These are phyloP conservation scores for Lysiphlebus fabarum DNA, from an alignment of 1,140 invertebrate genomes.

Conservation along the genomic window DNA sequence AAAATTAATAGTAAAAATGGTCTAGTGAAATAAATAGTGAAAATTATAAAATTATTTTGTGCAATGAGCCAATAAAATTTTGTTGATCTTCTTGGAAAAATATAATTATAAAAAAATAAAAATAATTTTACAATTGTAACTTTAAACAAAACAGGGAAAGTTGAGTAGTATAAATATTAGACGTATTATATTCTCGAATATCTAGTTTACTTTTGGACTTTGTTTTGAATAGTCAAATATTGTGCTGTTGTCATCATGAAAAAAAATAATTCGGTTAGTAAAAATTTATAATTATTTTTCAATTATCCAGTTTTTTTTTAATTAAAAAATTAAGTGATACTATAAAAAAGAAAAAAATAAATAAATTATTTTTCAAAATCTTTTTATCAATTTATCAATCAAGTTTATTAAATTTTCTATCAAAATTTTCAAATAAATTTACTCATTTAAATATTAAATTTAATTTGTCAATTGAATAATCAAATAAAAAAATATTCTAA, in stretches of 20 bases:
- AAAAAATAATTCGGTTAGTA: constrained; percentile 31
- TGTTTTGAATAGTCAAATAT: constrained; percentile 12
- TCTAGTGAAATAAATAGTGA: too few relatives aligned
- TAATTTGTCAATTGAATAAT: too few relatives aligned
- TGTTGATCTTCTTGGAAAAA: constrained; percentile 15
- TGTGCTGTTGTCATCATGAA: constrained; percentile 28
- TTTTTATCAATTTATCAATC: background rate
- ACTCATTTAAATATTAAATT: too few relatives aligned
- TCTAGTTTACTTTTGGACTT: constrained; percentile 34
- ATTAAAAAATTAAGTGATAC: background rate
- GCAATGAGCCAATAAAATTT: background rate
- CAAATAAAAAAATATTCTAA: too few relatives aligned
- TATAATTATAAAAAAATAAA: constrained; percentile 15
- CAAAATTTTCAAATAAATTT: too few relatives aligned
- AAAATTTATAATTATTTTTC: constrained; percentile 2
- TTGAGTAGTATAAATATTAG: constrained; percentile 48
- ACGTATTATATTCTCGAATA: constrained; percentile 23
- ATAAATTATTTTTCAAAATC: background rate
- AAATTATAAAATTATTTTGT: too few relatives aligned
- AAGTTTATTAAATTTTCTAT: too few relatives aligned
- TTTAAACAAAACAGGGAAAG: constrained; percentile 40
- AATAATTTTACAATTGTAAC: constrained; percentile 7
- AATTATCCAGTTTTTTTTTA: background rate
- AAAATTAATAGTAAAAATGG: too few relatives aligned
- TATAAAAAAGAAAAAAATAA: background rate